These are phyloP conservation scores for Hypomecis atomaria DNA, from an alignment of 2,888 invertebrate species.

Conservation along the genomic window DNA sequence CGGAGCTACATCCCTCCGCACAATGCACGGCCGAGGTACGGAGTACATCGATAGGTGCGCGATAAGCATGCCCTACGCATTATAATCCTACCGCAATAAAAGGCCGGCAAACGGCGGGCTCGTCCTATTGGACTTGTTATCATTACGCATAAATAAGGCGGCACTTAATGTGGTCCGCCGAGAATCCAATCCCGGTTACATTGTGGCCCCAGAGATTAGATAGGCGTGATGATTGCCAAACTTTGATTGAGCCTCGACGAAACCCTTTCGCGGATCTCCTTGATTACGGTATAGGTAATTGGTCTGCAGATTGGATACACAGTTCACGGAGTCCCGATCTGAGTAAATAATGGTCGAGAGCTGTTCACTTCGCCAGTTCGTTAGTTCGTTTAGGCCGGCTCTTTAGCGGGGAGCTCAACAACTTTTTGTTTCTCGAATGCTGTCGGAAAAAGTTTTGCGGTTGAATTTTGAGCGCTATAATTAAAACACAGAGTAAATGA, in stretches of 20 bases:
- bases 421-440: conserved; percentile 26
- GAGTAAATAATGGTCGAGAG: conserved; percentile 49
- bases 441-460: conserved; percentile 12
- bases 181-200: conserved; percentile 73
- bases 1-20: conserved; percentile 40
- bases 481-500: conserved; percentile 6
- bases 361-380: conserved; percentile 37
- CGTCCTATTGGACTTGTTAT: conserved; percentile 59
- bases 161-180: conserved; percentile 68
- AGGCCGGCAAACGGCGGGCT: conserved; percentile 43
- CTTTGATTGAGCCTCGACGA: conserved; percentile 78
- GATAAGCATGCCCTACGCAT: conserved; percentile 46
- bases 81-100: conserved; percentile 53
- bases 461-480: conserved; percentile 9
- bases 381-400: conserved; percentile 31
- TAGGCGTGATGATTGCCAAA: conserved; percentile 80
- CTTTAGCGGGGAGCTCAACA: conserved; percentile 12
- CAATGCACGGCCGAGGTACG: conserved; percentile 38
- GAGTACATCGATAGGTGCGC: conserved; percentile 41
- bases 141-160: conserved; percentile 71
- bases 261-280: conserved; percentile 74
- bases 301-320: conserved; percentile 62
- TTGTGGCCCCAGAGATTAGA: conserved; percentile 78
- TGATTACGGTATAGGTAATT: conserved; percentile 74
- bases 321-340: conserved; percentile 55